Conservation (phyloP, 2,888 invertebrate species). For the Pseudoips prasinana region DNA sequence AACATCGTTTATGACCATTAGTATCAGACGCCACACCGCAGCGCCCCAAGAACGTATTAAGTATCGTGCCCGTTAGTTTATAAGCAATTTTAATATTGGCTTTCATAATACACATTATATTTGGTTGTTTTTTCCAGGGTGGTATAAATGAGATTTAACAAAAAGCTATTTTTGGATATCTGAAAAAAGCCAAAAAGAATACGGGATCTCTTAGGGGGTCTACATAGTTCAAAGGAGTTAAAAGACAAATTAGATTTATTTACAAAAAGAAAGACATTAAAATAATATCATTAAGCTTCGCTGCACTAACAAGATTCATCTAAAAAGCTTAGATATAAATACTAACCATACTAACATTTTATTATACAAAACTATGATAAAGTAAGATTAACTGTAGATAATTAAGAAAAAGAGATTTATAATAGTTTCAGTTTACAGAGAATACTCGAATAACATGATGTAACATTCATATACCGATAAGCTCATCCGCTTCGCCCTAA, state of each 20-base stretch:
- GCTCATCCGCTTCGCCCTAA: constrained; percentile 81
- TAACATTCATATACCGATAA: constrained; percentile 56
- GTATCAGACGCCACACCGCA: too few species aligned
- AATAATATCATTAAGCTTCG: constrained; percentile 50
- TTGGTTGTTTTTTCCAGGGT: constrained; percentile 65
- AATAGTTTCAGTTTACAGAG: constrained; percentile 39
- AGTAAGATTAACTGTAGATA: constrained; percentile 19
- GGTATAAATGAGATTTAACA: constrained; percentile 61
- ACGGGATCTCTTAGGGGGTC: constrained; percentile 7
- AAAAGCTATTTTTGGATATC: constrained; percentile 24
- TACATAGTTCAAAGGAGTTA: constrained; percentile 16
- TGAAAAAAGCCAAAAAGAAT: constrained; percentile 23
- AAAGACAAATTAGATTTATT: constrained; percentile 12
- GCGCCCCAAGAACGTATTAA: too few species aligned
- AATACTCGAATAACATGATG: constrained; percentile 55
- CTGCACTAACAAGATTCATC: constrained; percentile 51
- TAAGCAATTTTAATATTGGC: too few species aligned
- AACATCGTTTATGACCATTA: too few species aligned
- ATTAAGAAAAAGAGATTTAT: constrained; percentile 24
- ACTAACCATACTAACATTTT: constrained; percentile 27
- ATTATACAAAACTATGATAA: constrained; percentile 16
- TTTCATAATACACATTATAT: constrained; percentile 1
- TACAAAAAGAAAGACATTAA: constrained; percentile 19
- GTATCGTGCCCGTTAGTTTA: too few species aligned
- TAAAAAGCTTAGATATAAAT: constrained; percentile 19